Base-by-base conservation (phyloP, 2,888 invertebrate genomes). In the Heteropelma amictum region DNA sequence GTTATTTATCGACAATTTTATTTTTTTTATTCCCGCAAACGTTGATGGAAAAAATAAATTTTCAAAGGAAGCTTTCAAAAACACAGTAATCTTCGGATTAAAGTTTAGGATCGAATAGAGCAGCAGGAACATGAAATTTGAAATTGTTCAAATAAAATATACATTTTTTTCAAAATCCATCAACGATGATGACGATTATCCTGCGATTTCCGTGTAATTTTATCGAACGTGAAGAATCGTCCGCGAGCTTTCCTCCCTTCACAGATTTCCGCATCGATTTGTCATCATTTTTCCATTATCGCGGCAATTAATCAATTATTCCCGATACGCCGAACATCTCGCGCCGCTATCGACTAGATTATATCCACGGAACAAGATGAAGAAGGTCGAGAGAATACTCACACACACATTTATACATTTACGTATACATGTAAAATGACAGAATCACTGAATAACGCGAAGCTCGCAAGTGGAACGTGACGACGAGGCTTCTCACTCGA, bases 391-490 rank as follows among this genome's bases (percentile, higher is more conserved):
- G 23, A 19, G 19, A 30, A 17, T 6, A 23, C 21, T 38, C 14
- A 51, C 17, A 14, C 12, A 35, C 30, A 5, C 28, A 49, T 49
- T 26, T n/a, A 53, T 17, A 33, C 10, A 28, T 33, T 17, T 33
- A 33, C 14, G 30, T 33, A 30, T 10, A 10, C 17, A 30, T 33
- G 33, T n/a, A 30, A n/a, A 53, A 53, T 6, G 33, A 26, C 30
- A 26, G 14, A 30, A 56, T 23, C 73, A 49, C 58, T 33, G 51
- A 67, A 54, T 42, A 10, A 12, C 12, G 65, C 26, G 42, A 30
- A 42, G 42, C 19, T 64, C 19, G 60, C 77, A 79, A 79, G 76
- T 79, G 71, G 79, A 79, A 79, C 79, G 79, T 79, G 73, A 72
- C 77, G 74, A 75, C 63, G 65, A 61, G 38, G 73, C 42, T 21